These are phyloP conservation scores for Sminthurinus signatus DNA, from an alignment of 1,140 invertebrate genomes.

Conservation along the genomic window DNA sequence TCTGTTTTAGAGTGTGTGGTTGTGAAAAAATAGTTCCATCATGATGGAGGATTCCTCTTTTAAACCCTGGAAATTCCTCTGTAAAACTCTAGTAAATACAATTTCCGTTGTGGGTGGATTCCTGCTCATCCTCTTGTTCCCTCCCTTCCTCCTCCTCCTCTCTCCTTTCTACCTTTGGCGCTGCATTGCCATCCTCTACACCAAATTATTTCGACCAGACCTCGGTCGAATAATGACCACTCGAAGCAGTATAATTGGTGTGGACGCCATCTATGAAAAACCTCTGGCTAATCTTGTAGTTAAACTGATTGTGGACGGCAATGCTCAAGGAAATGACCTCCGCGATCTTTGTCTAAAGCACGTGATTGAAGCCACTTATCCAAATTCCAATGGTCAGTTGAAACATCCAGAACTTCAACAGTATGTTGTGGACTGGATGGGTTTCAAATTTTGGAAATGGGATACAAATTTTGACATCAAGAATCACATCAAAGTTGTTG, in stretches of 20 bases:
- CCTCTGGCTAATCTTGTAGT: too few relatives aligned
- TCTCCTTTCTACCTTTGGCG: neutral
- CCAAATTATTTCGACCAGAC: neutral
- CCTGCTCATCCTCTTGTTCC: too few relatives aligned
- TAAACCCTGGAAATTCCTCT: too few relatives aligned
- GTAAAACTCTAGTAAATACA: too few relatives aligned
- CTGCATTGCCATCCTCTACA: neutral
- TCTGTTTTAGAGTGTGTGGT: too few relatives aligned
- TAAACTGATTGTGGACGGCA: neutral
- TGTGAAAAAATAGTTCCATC: too few relatives aligned
- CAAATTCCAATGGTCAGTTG: neutral
- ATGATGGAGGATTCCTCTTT: too few relatives aligned
- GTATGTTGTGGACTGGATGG: neutral
- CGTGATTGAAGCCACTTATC: neutral
- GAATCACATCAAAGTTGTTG: neutral
- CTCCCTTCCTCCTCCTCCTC: neutral
- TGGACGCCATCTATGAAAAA: neutral
- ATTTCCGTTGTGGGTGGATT: too few relatives aligned
- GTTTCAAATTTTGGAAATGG: conserved; percentile 5
- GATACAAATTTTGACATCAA: neutral
- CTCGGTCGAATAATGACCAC: neutral
- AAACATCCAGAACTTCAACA: neutral
- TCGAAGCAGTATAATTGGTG: too few relatives aligned
- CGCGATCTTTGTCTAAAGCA: neutral
- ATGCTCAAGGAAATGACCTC: neutral